A percentile compares a stretch with the other conserved stretches of the same genome.
phyloP scores from a whole-genome alignment of 2,797 vertebrate genomes.

The Sphenopsis melanotis region DNA sequence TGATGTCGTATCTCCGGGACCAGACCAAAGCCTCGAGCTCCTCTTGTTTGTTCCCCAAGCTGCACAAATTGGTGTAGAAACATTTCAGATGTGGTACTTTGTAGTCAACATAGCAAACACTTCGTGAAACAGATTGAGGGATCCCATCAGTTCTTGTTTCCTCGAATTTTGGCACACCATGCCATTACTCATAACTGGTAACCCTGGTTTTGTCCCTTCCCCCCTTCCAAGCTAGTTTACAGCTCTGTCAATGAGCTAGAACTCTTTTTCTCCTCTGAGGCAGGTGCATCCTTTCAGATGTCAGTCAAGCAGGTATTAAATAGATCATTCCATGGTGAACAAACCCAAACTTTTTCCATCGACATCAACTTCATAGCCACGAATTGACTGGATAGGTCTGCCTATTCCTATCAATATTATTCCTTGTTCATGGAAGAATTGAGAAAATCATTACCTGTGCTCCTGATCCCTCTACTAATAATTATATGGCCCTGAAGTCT shows the following conservation, averaged over 20 bases:
- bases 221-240: neutral
- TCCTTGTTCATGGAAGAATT: neutral
- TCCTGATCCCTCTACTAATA: neutral
- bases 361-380: neutral
- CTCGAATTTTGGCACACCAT: neutral
- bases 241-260: neutral
- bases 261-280: neutral
- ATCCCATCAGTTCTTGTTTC: neutral
- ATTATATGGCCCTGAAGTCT: neutral
- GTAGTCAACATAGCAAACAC: neutral
- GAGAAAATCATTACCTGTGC: neutral
- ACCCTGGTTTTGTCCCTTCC: neutral
- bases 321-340: neutral
- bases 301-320: neutral
- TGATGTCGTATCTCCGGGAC: neutral
- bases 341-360: neutral
- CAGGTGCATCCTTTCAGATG: neutral
- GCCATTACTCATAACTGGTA: too few relatives aligned
- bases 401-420: neutral
- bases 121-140: accelerated
- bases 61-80: accelerated
- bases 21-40: accelerated
- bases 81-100: neutral
- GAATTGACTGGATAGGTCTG: neutral
- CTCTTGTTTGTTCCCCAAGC: neutral